Conservation (phyloP, 2,888 invertebrate genomes). For the Eupithecia inturbata region DNA sequence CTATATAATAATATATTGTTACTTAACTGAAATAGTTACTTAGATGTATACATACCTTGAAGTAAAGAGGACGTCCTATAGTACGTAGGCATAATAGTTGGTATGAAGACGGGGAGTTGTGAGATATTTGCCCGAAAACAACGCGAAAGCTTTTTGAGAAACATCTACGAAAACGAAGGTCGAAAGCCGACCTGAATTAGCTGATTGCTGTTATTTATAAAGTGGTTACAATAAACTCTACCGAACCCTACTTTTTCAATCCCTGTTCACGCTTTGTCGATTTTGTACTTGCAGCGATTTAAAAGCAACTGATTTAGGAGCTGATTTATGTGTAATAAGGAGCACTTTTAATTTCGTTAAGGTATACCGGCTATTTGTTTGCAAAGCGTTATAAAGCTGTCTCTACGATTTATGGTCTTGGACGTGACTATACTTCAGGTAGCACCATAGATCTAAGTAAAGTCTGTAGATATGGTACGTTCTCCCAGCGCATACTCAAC, state of each 20-base stretch:
- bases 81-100: no score
- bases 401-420: constrained; percentile 65
- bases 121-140: not conserved
- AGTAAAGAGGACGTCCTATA: no score
- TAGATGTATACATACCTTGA: not conserved
- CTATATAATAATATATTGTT: no score
- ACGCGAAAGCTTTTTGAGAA: not conserved
- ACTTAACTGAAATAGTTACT: not conserved
- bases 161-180: not conserved
- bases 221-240: not conserved
- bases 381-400: constrained; percentile 67
- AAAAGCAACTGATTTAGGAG: constrained; percentile 59
- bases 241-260: constrained; percentile 28
- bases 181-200: not conserved
- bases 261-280: constrained; percentile 32
- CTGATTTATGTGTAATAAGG: constrained; percentile 75
- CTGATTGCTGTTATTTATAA: not conserved
- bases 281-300: constrained; percentile 41
- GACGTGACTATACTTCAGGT: constrained; percentile 42
- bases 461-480: no score
- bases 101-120: not conserved
- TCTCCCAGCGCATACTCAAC: no score
- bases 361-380: constrained; percentile 65
- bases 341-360: constrained; percentile 76
- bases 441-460: no score